phyloP scores from a whole-genome alignment of 2,113 vertebrate species.

The Percopsis transmontana region DNA sequence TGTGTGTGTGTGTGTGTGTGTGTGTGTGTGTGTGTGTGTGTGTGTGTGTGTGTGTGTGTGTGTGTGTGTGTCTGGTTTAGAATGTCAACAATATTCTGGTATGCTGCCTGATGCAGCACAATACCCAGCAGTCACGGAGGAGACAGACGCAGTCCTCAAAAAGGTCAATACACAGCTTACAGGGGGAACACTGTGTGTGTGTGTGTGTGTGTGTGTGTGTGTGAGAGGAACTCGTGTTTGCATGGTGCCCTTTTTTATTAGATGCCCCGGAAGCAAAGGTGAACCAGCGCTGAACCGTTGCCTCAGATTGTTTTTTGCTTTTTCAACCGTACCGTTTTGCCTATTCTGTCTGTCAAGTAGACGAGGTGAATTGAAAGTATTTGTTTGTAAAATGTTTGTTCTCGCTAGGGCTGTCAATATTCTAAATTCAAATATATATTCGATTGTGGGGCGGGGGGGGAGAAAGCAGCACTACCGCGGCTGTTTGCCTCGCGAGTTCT shows the following conservation, averaged over 20 bases:
- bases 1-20: slow-evolving; percentile 8
- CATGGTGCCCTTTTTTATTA: neutral
- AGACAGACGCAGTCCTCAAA: slow-evolving; percentile 28
- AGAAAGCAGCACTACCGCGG: too few species aligned
- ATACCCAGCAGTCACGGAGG: slow-evolving; percentile 2
- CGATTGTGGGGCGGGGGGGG: too few species aligned
- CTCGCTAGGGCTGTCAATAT: too few species aligned
- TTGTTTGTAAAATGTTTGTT: too few species aligned
- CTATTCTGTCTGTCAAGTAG: too few species aligned
- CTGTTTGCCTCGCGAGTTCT: too few species aligned
- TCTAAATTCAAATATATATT: too few species aligned
- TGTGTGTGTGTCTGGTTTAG: slow-evolving; percentile 4
- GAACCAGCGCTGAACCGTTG: neutral
- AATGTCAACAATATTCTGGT: slow-evolving; percentile 28
- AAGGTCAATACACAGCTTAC: slow-evolving; percentile 36
- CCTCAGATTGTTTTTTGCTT: neutral
- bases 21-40: neutral
- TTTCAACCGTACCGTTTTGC: neutral
- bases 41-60: neutral
- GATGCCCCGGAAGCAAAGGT: neutral
- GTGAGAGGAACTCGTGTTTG: slow-evolving; percentile 7
- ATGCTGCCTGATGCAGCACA: slow-evolving; percentile 27
- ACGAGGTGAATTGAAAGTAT: too few species aligned
- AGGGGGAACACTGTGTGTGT: slow-evolving; percentile 3
- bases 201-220: neutral